phyloP scores from a whole-genome alignment of 1,140 invertebrate genomes.

The Charaxes varanes region DNA sequence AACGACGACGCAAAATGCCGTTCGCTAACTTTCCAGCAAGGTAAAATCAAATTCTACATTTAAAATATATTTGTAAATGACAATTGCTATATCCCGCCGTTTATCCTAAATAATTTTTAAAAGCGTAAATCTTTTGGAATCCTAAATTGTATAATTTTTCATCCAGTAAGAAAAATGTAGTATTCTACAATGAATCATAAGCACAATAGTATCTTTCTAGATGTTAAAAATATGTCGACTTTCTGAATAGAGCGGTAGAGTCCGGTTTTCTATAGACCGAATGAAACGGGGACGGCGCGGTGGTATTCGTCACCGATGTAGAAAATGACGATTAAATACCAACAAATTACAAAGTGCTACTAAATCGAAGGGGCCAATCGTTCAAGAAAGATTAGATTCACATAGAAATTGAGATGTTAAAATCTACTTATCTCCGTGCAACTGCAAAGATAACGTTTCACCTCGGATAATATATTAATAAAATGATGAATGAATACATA shows the following conservation, averaged over 20 bases:
- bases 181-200: conserved; percentile 67
- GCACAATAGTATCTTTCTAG: conserved; percentile 33
- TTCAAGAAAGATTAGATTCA: background rate
- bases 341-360: conserved; percentile 41
- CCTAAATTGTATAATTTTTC: conserved; percentile 15
- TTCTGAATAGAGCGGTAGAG: conserved; percentile 51
- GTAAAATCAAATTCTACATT: background rate
- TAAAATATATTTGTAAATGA: background rate
- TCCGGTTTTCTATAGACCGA: conserved; percentile 46
- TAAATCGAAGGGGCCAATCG: too few relatives aligned
- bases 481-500: conserved; percentile 40
- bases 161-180: conserved; percentile 37
- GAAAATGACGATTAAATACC: conserved; percentile 72
- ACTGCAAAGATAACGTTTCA: conserved; percentile 37
- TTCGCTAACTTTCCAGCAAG: conserved; percentile 30
- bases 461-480: conserved; percentile 20
- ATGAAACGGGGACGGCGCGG: conserved; percentile 60
- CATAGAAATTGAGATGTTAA: conserved; percentile 25
- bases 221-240: conserved; percentile 45
- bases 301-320: conserved; percentile 66
- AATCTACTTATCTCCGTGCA: conserved; percentile 36
- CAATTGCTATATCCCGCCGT: conserved; percentile 37
- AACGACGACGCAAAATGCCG: conserved; percentile 31
- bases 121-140: conserved; percentile 26
- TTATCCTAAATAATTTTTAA: conserved; percentile 21